Base-by-base conservation (phyloP, 2,888 invertebrate genomes). In the Thumatha senex region DNA sequence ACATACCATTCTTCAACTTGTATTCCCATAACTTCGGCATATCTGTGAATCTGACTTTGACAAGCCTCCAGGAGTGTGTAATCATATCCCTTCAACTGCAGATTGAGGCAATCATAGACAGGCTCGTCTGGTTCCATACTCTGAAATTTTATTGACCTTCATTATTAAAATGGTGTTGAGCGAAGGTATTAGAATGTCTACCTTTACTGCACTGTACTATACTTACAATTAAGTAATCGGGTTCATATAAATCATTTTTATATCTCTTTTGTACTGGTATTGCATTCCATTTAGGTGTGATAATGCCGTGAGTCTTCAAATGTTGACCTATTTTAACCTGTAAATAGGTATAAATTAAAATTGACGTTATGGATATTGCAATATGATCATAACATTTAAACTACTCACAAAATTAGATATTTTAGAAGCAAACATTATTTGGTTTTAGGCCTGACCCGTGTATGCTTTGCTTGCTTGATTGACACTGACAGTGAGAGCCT, bases 71-170 rank as follows among this genome's bases (percentile, higher is more conserved):
- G 80, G 5, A 96, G 71, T 3, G 96, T 93, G 84, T 92, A 98
- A 78, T 97, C 96, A 79, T 97, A 96, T 1, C 97, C 96, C 74
- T 93, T 95, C 39, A 98, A 82, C 84, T 96, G 95, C 15, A 98
- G 89, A 80, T 96, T 96, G 11, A 98, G 74, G 11, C 92, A 91
- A 56, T 95, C 94, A 81, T 96, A 96, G 11, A 95, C 85, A 1
- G 96, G 96, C 59, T 94, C 93, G 80, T 95, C 94, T 0, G 96
- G 92, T 80, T 94, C 92, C 85, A 93, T 87, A 56, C 86, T 85
- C 94, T 94, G 74, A 40, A 93, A 92, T 62, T 61, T 38, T 13
- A 1, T 31, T 7, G n/a, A n/a, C n/a, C n/a, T 8, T 15, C 2
- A 24, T 24, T 24, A 24, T 4, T 24, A 24, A 24, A 24, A 24